These are phyloP conservation scores for Verasper variegatus DNA, from an alignment of 2,113 vertebrate species.

Conservation along the genomic window DNA sequence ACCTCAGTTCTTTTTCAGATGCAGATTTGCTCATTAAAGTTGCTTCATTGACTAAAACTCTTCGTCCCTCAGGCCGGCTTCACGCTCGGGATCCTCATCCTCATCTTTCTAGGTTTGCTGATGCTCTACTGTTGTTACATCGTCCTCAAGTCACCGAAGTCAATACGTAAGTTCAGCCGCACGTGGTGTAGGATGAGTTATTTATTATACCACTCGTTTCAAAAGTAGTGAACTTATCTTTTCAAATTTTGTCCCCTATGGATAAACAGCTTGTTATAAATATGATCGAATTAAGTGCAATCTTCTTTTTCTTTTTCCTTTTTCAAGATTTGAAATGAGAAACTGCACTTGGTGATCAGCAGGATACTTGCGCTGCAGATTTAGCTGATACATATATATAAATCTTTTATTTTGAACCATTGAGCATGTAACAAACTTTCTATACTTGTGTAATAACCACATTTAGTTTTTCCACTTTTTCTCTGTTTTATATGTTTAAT, in stretches of 20 bases:
- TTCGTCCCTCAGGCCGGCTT: conserved; percentile 89
- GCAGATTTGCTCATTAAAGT: not conserved
- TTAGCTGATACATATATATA: too few relatives aligned
- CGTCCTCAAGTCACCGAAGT: conserved; percentile 90
- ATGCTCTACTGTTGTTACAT: conserved; percentile 96
- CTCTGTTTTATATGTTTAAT: too few relatives aligned
- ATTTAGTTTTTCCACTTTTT: not conserved
- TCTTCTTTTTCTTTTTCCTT: too few relatives aligned
- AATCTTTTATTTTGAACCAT: too few relatives aligned
- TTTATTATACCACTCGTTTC: too few relatives aligned
- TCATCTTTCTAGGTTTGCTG: conserved; percentile 89
- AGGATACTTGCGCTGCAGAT: too few relatives aligned
- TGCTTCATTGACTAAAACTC: not conserved
- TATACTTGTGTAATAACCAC: not conserved
- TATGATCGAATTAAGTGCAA: too few relatives aligned
- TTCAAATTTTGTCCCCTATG: too few relatives aligned
- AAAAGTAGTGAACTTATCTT: too few relatives aligned
- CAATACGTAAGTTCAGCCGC: conserved; percentile 86
- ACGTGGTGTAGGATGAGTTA: too few relatives aligned
- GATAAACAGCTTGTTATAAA: too few relatives aligned
- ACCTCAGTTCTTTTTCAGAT: not conserved
- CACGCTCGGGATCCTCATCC: conserved; percentile 89
- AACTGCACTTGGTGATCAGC: not conserved
- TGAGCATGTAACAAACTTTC: not conserved
- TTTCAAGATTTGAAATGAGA: too few relatives aligned